These are phyloP conservation scores for Corvus cornix DNA, from an alignment of 2,113 vertebrate genomes.

Conservation along the genomic window DNA sequence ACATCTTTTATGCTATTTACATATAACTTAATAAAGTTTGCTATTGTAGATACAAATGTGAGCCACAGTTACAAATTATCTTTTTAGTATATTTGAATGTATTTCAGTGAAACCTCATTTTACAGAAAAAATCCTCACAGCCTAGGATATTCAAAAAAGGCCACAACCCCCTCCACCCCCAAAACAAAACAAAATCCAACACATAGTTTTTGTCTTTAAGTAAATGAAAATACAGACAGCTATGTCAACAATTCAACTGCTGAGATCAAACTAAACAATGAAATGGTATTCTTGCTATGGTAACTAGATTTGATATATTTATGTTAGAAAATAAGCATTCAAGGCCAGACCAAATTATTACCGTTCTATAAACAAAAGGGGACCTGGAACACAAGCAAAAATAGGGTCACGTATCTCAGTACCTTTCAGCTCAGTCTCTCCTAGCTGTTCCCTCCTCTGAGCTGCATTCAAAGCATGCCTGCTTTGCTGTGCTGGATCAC, in stretches of 20 bases:
- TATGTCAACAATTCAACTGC: not conserved
- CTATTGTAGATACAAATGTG: not conserved
- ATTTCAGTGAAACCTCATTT: not conserved
- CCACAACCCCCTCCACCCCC: too few relatives aligned
- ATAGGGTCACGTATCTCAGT: fast-evolving
- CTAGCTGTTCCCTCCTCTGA: slow-evolving; percentile 83
- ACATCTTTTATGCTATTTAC: not conserved
- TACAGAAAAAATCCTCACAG: not conserved
- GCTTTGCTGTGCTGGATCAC: slow-evolving; percentile 48
- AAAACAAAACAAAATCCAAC: not conserved
- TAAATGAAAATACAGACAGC: not conserved
- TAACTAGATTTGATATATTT: not conserved
- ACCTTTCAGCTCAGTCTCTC: slow-evolving; percentile 83
- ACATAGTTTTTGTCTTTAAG: not conserved
- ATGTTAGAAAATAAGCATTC: not conserved
- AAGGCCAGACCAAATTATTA: not conserved
- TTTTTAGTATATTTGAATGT: not conserved
- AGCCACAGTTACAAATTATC: not conserved
- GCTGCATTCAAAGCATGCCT: slow-evolving; percentile 83
- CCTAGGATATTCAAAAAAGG: not conserved
- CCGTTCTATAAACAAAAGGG: not conserved
- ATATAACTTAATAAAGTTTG: not conserved
- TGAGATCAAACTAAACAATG: not conserved
- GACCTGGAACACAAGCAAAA: not conserved
- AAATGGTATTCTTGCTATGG: not conserved